Evolutionary conservation across 2,888 invertebrate species (phyloP), one percentile per base, ranked within the genome.

Genomic region (Dione juno): DNA sequence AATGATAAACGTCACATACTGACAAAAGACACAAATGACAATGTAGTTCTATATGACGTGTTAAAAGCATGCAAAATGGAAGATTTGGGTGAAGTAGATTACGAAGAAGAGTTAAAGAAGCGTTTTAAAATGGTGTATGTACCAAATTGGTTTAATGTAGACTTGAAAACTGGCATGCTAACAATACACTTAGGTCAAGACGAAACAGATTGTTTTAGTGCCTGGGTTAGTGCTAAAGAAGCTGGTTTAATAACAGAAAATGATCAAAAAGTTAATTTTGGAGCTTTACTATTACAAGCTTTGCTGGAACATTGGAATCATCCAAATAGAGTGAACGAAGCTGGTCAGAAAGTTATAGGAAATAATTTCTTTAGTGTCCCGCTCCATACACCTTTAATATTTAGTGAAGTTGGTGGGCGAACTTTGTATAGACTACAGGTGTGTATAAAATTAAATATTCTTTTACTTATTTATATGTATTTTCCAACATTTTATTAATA

Each of bases 91-190:
- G 95, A 95, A 81, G 95, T 98, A 2, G 97, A 99, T 85, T 98
- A 97, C 88, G 98, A 99, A 75, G 97, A 98, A 82, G 97, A 99
- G 92, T 95, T 98, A 1, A 98, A 99, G 85, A 97, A 97, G 82
- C 94, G 97, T 74, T 97, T 97, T 81, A 97, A 98, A 90, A 96
- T 97, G 94, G 96, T 99, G 65, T 98, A 97, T 86, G 98, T 99
- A 80, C 99, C 99, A 40, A 99, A 98, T 92, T 99, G 99, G 99
- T 99, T 99, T 87, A 97, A 97, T 77, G 98, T 99, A 57, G 99
- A 99, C 92, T 95, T 99, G 59, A 99, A 99, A 94, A 99, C 99
- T 71, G 99, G 99, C 74, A 97, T 99, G 97, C 94, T 99, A 81
- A 99, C 99, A 10, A 98, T 99, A 85, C 99, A 99, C 84, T 94